Conservation (phyloP, 2,888 invertebrate species). For the Dorcus parallelipipedus region DNA sequence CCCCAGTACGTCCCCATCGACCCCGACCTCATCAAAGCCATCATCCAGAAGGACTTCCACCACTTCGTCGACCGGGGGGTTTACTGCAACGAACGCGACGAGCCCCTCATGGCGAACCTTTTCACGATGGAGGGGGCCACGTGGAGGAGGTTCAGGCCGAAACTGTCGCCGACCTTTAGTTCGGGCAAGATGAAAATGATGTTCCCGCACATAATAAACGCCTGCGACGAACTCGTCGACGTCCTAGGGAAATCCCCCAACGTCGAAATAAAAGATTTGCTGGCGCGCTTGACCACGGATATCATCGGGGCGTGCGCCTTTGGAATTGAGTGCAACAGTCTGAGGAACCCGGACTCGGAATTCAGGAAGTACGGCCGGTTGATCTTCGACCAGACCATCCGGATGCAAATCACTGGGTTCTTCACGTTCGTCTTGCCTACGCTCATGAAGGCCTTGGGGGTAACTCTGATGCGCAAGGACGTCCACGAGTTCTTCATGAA, state of each 20-base stretch:
- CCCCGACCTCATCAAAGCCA: constrained; percentile 34
- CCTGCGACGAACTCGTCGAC: not conserved
- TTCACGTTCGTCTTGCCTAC: constrained; percentile 23
- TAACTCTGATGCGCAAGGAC: constrained; percentile 27
- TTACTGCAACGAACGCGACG: constrained; percentile 54
- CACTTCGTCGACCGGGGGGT: constrained; percentile 60
- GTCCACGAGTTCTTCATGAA: constrained; percentile 48
- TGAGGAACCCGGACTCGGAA: constrained; percentile 5
- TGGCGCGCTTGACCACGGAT: constrained; percentile 9
- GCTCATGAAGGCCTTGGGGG: constrained; percentile 19
- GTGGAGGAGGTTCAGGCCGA: constrained; percentile 51
- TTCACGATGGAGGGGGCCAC: constrained; percentile 54
- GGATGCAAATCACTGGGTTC: constrained; percentile 9
- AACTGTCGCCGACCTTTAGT: constrained; percentile 24
- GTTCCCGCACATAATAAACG: constrained; percentile 2
- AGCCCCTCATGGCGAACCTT: constrained; percentile 57
- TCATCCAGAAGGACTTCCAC: constrained; percentile 56
- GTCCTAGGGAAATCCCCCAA: not conserved
- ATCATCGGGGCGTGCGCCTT: constrained; percentile 12
- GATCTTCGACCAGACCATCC: not conserved
- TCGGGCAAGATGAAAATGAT: constrained; percentile 19
- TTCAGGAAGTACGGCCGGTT: constrained; percentile 5
- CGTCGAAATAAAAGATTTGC: constrained; percentile 11
- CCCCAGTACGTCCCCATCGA: constrained; percentile 29
- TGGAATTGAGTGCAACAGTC: constrained; percentile 11